Conservation (phyloP, 1,140 invertebrate genomes). For the Pseudomyrmex sp. region DNA sequence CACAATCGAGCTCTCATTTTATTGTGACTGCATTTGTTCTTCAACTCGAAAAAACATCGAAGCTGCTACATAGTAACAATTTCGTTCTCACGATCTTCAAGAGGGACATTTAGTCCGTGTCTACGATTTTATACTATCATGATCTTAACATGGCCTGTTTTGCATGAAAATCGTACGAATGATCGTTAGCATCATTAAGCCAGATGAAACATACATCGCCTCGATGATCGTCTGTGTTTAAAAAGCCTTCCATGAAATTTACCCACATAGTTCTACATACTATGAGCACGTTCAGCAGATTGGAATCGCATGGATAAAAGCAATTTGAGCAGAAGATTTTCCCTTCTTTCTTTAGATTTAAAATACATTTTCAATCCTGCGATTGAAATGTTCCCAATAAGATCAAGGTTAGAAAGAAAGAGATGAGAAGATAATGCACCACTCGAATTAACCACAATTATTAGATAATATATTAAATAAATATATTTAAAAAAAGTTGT, state of each 20-base stretch:
- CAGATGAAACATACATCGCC: constrained; percentile 34
- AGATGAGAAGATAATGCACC: not conserved
- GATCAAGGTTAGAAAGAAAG: constrained; percentile 5
- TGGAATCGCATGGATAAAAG: constrained; percentile 15
- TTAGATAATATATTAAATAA: not conserved
- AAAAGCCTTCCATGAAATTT: constrained; percentile 61
- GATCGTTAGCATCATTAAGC: constrained; percentile 61
- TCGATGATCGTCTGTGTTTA: constrained; percentile 16
- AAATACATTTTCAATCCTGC: constrained; percentile 1
- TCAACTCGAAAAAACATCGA: constrained; percentile 8
- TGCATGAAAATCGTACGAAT: constrained; percentile 60
- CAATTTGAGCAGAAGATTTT: constrained; percentile 8
- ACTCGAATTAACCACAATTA: not conserved
- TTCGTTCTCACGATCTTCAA: constrained; percentile 35
- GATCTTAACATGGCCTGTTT: constrained; percentile 55
- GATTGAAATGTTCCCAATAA: constrained; percentile 25
- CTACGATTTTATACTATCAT: constrained; percentile 69
- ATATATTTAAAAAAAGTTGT: not conserved
- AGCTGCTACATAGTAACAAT: not conserved
- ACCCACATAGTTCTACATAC: constrained; percentile 51
- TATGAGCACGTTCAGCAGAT: constrained; percentile 62
- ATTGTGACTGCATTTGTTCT: constrained; percentile 46
- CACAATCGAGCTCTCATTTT: constrained; percentile 31
- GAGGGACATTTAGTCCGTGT: constrained; percentile 27
- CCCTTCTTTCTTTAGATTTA: not conserved